phyloP scores from a whole-genome alignment of 2,888 invertebrate genomes.

The Formica aserva region DNA sequence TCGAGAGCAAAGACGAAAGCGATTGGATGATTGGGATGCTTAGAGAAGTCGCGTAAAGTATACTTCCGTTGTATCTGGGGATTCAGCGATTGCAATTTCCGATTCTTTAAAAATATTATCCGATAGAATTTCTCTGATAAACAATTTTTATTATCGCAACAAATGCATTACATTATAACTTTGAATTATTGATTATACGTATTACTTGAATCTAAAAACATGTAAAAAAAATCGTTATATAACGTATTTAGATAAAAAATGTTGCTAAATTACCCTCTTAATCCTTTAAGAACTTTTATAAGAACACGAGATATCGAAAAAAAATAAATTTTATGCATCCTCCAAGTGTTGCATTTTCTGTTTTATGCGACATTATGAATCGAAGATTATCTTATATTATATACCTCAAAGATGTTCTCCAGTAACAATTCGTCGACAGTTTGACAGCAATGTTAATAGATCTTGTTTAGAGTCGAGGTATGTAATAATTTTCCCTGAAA shows the following conservation, averaged over 20 bases:
- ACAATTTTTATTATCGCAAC: slow-evolving; percentile 15
- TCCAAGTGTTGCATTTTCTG: background rate
- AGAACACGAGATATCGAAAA: background rate
- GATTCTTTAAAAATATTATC: background rate
- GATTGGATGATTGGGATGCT: background rate
- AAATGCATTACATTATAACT: background rate
- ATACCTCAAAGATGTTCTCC: background rate
- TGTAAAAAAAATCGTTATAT: background rate
- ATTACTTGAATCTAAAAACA: background rate
- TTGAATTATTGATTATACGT: background rate
- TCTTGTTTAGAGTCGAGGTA: background rate
- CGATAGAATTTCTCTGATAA: background rate
- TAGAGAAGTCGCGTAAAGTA: slow-evolving; percentile 5
- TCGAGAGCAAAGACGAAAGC: slow-evolving; percentile 26
- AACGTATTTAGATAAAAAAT: background rate
- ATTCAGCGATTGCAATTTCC: slow-evolving; percentile 10
- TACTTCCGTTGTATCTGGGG: background rate
- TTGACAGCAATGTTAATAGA: background rate
- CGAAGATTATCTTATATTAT: background rate
- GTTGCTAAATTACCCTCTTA: background rate
- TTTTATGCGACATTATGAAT: background rate
- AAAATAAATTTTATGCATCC: background rate
- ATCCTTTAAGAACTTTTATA: background rate
- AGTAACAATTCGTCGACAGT: background rate
- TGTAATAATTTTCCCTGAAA: slow-evolving; percentile 20